Evolutionary conservation across 2,113 vertebrate genomes (phyloP), one percentile per base, ranked within the genome.

Genomic region (Chloropsis cyanopogon): DNA sequence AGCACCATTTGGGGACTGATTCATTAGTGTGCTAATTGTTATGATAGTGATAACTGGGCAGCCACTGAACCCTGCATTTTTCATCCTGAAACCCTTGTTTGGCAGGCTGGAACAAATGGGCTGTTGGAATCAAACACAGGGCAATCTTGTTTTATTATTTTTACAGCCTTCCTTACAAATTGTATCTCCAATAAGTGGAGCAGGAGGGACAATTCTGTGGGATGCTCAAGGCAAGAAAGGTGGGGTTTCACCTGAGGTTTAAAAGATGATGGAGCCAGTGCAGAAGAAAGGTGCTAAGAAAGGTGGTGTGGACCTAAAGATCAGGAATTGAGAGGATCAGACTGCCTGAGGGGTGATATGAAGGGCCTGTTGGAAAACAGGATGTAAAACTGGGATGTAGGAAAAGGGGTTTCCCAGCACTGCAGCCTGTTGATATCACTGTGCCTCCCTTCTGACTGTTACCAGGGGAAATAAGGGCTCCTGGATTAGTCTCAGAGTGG

Each of bases 11-110:
- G 72, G 88, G 90, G 90, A 88, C 76, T 83, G 95, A 78, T 82
- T 95, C 82, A 92, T 95, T 90, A 93, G 83, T 78, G 60, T 78
- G 77, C 49, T 96, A 96, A 97, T 96, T 96, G 92, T 84, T 95
- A 73, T 41, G 78, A 31, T 73, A 42, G 61, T 37, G 69, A 44
- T 88, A 86, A 86, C 82, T 39, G 80, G 73, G 41, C 73, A 90
- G 68, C 41, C 72, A 28, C 79, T 88, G 71, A 83, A 71, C 37
- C 64, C 9, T 56, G 63, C 39, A 5, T 92, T n/a, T 94, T 75
- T 92, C 90, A 88, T 88, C 61, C 31, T 3, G 25, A 94, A 96
- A 20, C 41, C 17, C 5, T 72, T 54, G 88, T 84, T 93, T 95
- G 90, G 53, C 76, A 68, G 65, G 52, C 92, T 95, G 86, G 82